These are phyloP conservation scores for Dipus sagitta DNA, from an alignment of 2,797 vertebrate genomes.

Conservation along the genomic window DNA sequence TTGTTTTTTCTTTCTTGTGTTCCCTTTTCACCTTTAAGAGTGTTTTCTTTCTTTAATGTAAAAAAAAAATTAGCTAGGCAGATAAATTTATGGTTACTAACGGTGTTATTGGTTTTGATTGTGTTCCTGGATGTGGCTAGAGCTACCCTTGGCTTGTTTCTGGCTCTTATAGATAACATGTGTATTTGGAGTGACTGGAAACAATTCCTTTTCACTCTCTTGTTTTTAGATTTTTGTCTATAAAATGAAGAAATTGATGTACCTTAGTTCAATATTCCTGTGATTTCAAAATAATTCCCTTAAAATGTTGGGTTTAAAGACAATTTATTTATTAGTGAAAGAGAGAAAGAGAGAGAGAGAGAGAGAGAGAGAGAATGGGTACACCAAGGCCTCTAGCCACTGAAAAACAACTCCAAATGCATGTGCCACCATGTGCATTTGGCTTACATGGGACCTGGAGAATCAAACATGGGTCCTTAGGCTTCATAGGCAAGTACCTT, in stretches of 20 bases:
- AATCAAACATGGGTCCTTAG: too few species aligned
- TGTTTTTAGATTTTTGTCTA: neutral
- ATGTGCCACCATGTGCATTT: too few species aligned
- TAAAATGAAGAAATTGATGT: neutral
- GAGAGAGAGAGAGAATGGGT: too few species aligned
- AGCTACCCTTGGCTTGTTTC: neutral
- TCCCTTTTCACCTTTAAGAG: slow-evolving; percentile 26
- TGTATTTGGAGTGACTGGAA: neutral
- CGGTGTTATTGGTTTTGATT: slow-evolving; percentile 21
- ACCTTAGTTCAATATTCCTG: neutral
- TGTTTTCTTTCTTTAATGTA: neutral
- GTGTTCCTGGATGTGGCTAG: slow-evolving; percentile 10
- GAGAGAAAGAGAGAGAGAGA: too few species aligned
- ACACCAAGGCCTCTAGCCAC: too few species aligned
- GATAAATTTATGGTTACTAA: slow-evolving; percentile 12
- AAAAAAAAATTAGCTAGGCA: slow-evolving; percentile 14
- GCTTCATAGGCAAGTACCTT: too few species aligned
- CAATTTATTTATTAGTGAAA: too few species aligned
- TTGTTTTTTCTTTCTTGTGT: neutral
- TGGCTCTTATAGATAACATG: neutral
- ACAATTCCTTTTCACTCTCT: neutral
- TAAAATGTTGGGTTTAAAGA: neutral
- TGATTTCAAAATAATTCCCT: slow-evolving; percentile 28
- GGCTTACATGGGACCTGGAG: too few species aligned
- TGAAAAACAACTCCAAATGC: too few species aligned